A percentile compares a stretch with the other conserved stretches of the same genome.
Conservation (phyloP, 2,888 invertebrate genomes). For the Amphipyra berbera region DNA sequence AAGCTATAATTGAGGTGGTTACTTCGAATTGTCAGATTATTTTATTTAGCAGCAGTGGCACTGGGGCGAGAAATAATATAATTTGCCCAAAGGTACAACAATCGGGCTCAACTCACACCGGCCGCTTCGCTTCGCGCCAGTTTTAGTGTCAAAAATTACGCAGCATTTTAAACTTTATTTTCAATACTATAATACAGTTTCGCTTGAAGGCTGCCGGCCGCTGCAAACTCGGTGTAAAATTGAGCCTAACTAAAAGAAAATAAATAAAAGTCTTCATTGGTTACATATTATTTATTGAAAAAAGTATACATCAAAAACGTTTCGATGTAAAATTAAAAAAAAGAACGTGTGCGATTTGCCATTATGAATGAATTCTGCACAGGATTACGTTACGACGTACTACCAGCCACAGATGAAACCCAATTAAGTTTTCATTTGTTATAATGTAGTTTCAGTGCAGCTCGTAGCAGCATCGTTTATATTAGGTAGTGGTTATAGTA, state of each 20-base stretch:
- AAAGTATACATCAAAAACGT: conserved; percentile 88
- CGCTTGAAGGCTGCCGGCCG: no score
- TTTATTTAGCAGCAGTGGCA: no score
- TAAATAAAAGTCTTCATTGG: conserved; percentile 64
- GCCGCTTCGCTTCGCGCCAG: no score
- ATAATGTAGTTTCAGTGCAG: conserved; percentile 16
- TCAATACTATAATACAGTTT: no score
- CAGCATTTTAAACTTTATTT: no score
- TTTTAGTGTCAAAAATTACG: no score
- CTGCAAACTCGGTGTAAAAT: no score
- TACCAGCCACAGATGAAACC: conserved; percentile 38
- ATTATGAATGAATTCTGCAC: conserved; percentile 57
- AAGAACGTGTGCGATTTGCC: conserved; percentile 72
- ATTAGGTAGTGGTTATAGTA: conserved; percentile 45
- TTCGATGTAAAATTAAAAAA: conserved; percentile 88
- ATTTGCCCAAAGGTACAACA: no score
- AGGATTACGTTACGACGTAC: conserved; percentile 37
- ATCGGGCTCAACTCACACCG: no score
- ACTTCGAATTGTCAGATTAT: no score
- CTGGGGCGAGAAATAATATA: no score
- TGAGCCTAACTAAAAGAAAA: background rate
- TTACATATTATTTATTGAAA: conserved; percentile 86
- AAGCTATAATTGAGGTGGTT: no score
- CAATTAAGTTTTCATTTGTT: conserved; percentile 16
- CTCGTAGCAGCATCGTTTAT: conserved; percentile 34